phyloP scores from a whole-genome alignment of 2,888 invertebrate species.

The Eudemis profundana region DNA sequence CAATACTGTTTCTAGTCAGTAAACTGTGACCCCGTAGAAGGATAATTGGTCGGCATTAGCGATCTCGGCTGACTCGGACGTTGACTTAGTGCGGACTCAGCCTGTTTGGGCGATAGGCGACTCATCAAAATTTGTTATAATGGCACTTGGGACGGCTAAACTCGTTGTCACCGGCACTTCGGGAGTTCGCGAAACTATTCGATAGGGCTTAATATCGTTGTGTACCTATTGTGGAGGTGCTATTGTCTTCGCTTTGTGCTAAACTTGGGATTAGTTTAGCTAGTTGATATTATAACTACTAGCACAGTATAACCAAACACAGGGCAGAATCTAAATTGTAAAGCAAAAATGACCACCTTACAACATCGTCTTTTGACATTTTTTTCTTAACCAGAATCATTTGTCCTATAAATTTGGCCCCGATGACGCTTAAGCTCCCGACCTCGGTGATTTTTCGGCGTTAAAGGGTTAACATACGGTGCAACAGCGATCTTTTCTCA shows the following conservation, averaged over 20 bases:
- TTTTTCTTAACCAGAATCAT: no score
- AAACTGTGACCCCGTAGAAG: conserved; percentile 28
- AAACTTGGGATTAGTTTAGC: background rate
- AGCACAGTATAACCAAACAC: no score
- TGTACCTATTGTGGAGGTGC: conserved; percentile 6
- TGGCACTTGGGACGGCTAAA: conserved; percentile 26
- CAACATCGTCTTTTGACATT: no score
- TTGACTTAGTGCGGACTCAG: conserved; percentile 57
- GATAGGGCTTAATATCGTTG: conserved; percentile 21
- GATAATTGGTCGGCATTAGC: conserved; percentile 48
- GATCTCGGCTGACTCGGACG: conserved; percentile 50
- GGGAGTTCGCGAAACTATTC: conserved; percentile 35
- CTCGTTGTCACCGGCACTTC: conserved; percentile 28
- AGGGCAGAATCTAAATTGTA: no score
- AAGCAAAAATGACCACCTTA: no score
- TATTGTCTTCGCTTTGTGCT: conserved; percentile 8
- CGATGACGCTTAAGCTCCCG: no score
- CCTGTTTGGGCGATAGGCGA: conserved; percentile 31
- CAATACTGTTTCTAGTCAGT: background rate
- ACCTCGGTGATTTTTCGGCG: no score
- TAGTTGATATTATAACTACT: background rate
- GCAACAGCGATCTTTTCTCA: no score
- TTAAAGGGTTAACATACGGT: no score
- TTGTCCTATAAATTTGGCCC: no score
- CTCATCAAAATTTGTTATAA: conserved; percentile 41